These are phyloP conservation scores for Plebejus anna DNA, from an alignment of 2,888 invertebrate genomes.

Conservation along the genomic window DNA sequence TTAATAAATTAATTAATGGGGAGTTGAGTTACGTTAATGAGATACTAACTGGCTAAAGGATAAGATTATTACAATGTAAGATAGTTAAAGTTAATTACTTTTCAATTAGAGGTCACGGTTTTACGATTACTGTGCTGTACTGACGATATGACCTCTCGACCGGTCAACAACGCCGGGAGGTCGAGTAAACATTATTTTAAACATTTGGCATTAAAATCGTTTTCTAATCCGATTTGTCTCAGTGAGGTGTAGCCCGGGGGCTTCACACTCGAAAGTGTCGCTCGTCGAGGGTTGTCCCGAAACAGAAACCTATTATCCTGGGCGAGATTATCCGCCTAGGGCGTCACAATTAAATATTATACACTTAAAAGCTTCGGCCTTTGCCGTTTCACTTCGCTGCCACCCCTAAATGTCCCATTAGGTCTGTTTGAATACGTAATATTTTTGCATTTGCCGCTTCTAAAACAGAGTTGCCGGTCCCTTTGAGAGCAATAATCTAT, in stretches of 20 bases:
- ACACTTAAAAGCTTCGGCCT: slow-evolving; percentile 81
- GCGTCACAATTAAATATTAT: slow-evolving; percentile 81
- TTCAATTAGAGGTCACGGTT: not conserved
- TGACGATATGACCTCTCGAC: not conserved
- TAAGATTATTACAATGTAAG: not conserved
- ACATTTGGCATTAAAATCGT: slow-evolving; percentile 68
- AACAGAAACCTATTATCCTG: slow-evolving; percentile 81
- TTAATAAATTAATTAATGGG: not conserved
- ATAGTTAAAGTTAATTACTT: not conserved
- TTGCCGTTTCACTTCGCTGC: slow-evolving; percentile 79
- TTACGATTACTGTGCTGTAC: not conserved
- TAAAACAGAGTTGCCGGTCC: slow-evolving; percentile 77
- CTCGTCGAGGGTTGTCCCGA: slow-evolving; percentile 74
- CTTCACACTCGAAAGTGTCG: slow-evolving; percentile 75
- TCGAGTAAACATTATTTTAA: slow-evolving; percentile 38
- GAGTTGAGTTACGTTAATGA: not conserved
- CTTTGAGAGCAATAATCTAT: slow-evolving; percentile 79
- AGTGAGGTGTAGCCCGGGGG: slow-evolving; percentile 69
- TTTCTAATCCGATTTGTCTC: slow-evolving; percentile 76
- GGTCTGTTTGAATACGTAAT: slow-evolving; percentile 80
- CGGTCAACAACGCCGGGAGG: slow-evolving; percentile 28
- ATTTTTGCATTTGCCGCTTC: slow-evolving; percentile 79
- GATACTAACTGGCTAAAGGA: not conserved
- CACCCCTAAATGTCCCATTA: slow-evolving; percentile 81
- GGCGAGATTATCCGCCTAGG: slow-evolving; percentile 81